Base-by-base conservation (phyloP, 2,888 invertebrate species). In the Ceraclea dissimilis region DNA sequence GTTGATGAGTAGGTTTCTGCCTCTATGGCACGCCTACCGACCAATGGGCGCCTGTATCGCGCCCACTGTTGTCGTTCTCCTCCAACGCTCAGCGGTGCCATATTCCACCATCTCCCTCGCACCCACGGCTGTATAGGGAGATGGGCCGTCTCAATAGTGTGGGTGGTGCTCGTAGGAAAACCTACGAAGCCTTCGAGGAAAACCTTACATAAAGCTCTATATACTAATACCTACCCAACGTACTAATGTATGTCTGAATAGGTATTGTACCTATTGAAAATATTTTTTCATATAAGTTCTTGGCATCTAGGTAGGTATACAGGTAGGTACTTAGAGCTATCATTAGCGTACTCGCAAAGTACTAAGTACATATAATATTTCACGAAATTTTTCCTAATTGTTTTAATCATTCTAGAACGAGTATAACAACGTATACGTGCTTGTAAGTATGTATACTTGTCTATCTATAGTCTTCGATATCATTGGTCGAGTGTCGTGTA, bases 1-100 rank as follows among this genome's bases (percentile, higher is more conserved):
- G 26, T 26, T 26, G 5, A 26, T 10, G 16, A 39, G 16, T 39
- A 39, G 16, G 39, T n/a, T n/a, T 39, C 39, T 13, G 39, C 39
- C 60, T 57, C 49, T 47, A 52, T 64, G 67, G 66, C 68, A 68
- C 70, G 70, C 71, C 71, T 68, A 68, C 69, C 70, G 69, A 67
- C 71, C 71, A 70, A 71, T 71, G 65, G 69, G 69, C 68, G 67
- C 66, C 66, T 65, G 64, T 66, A 66, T 67, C 68, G 68, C 68
- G 69, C 68, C 64, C 67, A 68, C 69, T 67, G 66, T 66, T 67
- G 67, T 67, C 67, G 63, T 63, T 65, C 64, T 66, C 66, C 66
- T 68, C 68, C 67, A 66, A 66, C 67, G 63, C 66, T 57, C 66
- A 66, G 66, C 69, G 66, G 19, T 47, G n/a, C 49, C 21, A 34